These are phyloP conservation scores for Tribolium freemani DNA, from an alignment of 2,888 invertebrate species.

Conservation along the genomic window DNA sequence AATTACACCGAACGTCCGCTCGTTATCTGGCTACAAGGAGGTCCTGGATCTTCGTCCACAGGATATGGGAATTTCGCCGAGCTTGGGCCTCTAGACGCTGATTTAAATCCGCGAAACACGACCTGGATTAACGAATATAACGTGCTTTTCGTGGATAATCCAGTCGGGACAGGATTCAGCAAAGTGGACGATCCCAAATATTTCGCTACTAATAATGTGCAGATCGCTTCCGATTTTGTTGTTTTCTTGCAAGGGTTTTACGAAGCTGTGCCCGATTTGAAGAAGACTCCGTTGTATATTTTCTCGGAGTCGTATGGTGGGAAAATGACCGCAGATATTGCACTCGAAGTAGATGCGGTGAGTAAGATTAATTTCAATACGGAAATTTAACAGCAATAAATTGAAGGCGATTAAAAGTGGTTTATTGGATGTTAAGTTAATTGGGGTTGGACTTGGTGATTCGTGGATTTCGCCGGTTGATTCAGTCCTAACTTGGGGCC, in stretches of 20 bases:
- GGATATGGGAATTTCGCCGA: constrained; percentile 81
- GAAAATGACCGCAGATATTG: constrained; percentile 92
- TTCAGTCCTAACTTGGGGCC: constrained; percentile 87
- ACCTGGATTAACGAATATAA: constrained; percentile 75
- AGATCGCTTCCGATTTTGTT: constrained; percentile 84
- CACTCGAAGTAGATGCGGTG: constrained; percentile 55
- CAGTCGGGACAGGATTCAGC: constrained; percentile 90
- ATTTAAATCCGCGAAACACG: constrained; percentile 68
- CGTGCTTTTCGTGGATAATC: constrained; percentile 91
- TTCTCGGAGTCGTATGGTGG: constrained; percentile 94
- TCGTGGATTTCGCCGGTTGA: constrained; percentile 93
- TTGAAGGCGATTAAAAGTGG: constrained; percentile 52
- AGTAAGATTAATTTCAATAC: not conserved
- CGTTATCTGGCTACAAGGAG: constrained; percentile 76
- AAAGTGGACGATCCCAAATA: constrained; percentile 72
- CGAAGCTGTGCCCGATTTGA: constrained; percentile 78
- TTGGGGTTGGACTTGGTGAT: constrained; percentile 88
- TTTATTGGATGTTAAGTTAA: constrained; percentile 73
- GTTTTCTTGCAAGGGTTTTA: constrained; percentile 80
- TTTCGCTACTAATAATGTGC: constrained; percentile 72
- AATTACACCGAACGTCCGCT: constrained; percentile 19
- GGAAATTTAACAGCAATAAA: no score
- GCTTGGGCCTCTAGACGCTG: constrained; percentile 53
- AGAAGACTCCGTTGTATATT: constrained; percentile 83
- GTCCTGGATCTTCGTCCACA: constrained; percentile 75